Evolutionary conservation across 2,113 vertebrate genomes (phyloP).

Genomic region (Pelmatolapia mariae): DNA sequence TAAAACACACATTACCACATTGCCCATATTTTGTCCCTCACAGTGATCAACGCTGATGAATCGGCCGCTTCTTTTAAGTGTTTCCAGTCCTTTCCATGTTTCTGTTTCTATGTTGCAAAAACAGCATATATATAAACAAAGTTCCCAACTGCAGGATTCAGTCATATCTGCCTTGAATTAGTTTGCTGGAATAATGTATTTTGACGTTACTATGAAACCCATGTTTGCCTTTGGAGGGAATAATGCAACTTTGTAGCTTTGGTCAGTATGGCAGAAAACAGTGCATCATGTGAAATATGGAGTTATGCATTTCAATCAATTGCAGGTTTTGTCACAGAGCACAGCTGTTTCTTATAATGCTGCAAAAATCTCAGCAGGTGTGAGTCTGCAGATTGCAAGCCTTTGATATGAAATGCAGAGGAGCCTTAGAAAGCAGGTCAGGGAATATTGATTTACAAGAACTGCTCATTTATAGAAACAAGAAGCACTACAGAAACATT

Average conservation of each 20-base stretch:
- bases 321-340: neutral
- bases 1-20: neutral
- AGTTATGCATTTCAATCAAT: neutral
- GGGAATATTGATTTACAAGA: neutral
- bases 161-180: neutral
- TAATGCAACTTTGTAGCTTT: neutral
- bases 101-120: neutral
- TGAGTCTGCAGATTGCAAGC: neutral
- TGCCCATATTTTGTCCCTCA: neutral
- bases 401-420: neutral
- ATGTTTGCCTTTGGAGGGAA: neutral
- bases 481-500: neutral
- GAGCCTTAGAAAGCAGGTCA: neutral
- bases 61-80: neutral
- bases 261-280: neutral
- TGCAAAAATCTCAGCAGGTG: neutral
- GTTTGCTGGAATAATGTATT: neutral
- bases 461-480: neutral
- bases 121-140: neutral
- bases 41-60: neutral
- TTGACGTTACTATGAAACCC: neutral
- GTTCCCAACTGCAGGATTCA: neutral
- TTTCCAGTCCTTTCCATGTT: too few species aligned
- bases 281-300: neutral
- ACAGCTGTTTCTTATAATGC: neutral